A percentile compares a stretch with the other conserved stretches of the same genome.
Conservation (phyloP, 1,140 invertebrate species). For the Drusus annulatus region DNA sequence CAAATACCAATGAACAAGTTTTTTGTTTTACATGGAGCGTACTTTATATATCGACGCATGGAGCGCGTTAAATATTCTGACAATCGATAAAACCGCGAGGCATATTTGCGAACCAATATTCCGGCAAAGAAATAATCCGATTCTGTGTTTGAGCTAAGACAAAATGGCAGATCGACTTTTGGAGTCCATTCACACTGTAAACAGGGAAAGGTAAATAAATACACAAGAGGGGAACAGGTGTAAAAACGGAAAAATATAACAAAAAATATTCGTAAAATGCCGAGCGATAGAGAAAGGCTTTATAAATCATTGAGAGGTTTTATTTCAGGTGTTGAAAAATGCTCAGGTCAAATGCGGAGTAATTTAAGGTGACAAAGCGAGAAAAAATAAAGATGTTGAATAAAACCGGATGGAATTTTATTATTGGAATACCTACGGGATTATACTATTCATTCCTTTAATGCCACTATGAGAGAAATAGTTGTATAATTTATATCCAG, state of each 20-base stretch:
- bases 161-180: not conserved
- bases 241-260: too few species aligned
- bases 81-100: constrained; percentile 18
- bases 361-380: too few species aligned
- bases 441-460: too few species aligned
- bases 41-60: too few species aligned
- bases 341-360: too few species aligned
- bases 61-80: not conserved
- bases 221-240: not conserved
- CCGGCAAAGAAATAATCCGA: not conserved
- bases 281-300: not conserved
- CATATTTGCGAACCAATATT: constrained; percentile 25
- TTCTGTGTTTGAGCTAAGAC: not conserved
- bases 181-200: constrained; percentile 1
- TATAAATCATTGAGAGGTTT: not conserved
- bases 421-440: too few species aligned
- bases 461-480: too few species aligned
- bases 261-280: not conserved
- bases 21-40: too few species aligned
- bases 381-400: too few species aligned
- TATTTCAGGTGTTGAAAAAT: too few species aligned
- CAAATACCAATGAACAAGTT: constrained; percentile 25
- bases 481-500: too few species aligned
- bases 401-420: too few species aligned
- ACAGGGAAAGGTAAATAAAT: not conserved